Evolutionary conservation across 2,113 vertebrate species (phyloP), one percentile per base, ranked within the genome.

Genomic region (Microtus richardsoni): DNA sequence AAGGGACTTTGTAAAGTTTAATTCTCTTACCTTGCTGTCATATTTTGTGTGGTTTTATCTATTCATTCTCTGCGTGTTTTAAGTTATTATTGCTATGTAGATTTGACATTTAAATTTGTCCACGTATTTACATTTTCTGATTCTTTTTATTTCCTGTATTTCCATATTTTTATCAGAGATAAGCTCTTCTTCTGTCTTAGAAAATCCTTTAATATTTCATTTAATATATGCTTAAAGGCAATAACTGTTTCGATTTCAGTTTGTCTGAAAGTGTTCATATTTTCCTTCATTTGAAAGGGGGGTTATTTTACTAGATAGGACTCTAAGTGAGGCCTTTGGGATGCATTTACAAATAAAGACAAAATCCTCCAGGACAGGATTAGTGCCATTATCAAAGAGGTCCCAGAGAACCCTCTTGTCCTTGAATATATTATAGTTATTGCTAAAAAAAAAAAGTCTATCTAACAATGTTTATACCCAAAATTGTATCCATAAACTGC

Each of bases 121-220:
- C 11, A 70, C 21, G 44, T 88, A 75, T 84, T 94, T 79, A 41
- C 9, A n/a, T 60, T 93, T 97, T 77, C 19, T 10, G 41, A 80
- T 58, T 91, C 2, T 60, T n/a, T 89, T 93, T 41, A 74, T n/a
- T 73, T 95, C 33, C 82, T 86, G 14, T 7, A 36, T 54, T 85
- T 58, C 62, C 47, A 33, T 80, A 9, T 60, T 91, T 89, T 60
- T 44, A 62, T 92, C 13, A 19, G 70, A 88, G 24, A 39, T 33
- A 68, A 88, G 62, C 39, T 88, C 26, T 87, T 24, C 12, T 47
- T 44, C 74, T 47, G 41, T 75, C 47, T 68, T 71, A 80, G 64
- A 49, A 70, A 88, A 75, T 28, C 13, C 8, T 82, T 89, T 39
- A 83, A 7, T 17, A 17, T 39, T 68, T 70, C 44, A n/a, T 86